Evolutionary conservation across 2,113 vertebrate genomes (phyloP), one percentile per base, ranked within the genome.

Genomic region (Chamaetylas fuelleborni): DNA sequence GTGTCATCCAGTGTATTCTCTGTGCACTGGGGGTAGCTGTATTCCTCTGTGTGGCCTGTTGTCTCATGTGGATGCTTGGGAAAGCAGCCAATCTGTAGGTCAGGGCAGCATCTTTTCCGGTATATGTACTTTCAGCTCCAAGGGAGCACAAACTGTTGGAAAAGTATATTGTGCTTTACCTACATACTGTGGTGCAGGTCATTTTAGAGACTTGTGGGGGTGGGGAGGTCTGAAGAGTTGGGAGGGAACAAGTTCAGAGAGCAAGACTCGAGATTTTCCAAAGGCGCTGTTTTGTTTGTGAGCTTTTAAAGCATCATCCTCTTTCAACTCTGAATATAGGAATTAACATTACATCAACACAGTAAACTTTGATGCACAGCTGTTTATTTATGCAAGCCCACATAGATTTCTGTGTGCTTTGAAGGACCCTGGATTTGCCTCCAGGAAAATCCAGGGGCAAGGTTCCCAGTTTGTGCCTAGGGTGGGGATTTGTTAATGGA

Each of bases 1-100:
- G 19, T 45, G 22, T 48, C 23, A 24, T 48, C 47, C 23, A 48
- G 47, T 45, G 45, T 20, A 45, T 48, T 14, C 33, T 51, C 29
- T 24, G 16, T 6, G 15, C 31, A 2, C 12, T 0, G 2, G 13
- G 13, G 6, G 6, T 66, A 24, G 25, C 51, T 40, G 2, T 50
- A 5, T 40, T 69, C 25, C 43, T 34, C 33, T 11, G 14, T 42
- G 28, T 1, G 4, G 36, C 11, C 4, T 34, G 6, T 43, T 53
- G 48, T 54, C 53, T 31, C 2, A 0, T 7, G 36, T 77, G 67
- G 29, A 9, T 60, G 38, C 60, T 28, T 77, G 74, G 81, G 69
- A 36, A 80, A 24, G 80, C 31, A 73, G 20, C 34, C 38, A 5
- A 2, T 20, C 33, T 38, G 60, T 20, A 66, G n/a, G 60, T 38